A percentile compares a stretch with the other conserved stretches of the same genome.
Conservation (phyloP, 2,113 vertebrate genomes). For the Prunella fulvescens region DNA sequence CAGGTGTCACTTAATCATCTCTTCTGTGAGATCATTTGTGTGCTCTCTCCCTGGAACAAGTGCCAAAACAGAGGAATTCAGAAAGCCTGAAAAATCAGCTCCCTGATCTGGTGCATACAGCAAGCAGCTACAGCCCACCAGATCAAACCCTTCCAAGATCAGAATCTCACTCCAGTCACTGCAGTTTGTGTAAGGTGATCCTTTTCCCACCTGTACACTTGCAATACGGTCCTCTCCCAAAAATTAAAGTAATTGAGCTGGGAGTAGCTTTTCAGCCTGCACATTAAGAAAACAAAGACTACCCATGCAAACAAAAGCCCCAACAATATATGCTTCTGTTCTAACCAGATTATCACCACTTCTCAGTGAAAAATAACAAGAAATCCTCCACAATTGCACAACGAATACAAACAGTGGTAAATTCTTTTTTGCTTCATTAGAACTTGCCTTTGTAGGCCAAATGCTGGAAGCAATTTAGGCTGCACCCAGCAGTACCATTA, state of each 20-base stretch:
- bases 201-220: not conserved
- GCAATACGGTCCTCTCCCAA: not conserved
- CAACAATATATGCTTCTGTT: not conserved
- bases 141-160: not conserved
- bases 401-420: not conserved
- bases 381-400: not conserved
- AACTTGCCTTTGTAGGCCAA: not conserved
- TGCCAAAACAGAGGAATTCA: not conserved
- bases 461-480: not conserved
- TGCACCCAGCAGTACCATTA: not conserved
- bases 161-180: not conserved
- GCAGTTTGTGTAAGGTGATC: not conserved
- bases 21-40: not conserved
- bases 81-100: not conserved
- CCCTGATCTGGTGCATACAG: not conserved
- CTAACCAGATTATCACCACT: not conserved
- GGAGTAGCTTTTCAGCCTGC: not conserved
- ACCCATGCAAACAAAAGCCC: fast-evolving
- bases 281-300: not conserved
- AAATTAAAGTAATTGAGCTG: not conserved
- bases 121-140: not conserved
- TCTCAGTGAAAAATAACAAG: not conserved
- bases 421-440: not conserved
- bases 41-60: not conserved
- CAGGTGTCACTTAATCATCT: not conserved